Base-by-base conservation (phyloP, 2,113 vertebrate genomes). In the Macrotis lagotis region DNA sequence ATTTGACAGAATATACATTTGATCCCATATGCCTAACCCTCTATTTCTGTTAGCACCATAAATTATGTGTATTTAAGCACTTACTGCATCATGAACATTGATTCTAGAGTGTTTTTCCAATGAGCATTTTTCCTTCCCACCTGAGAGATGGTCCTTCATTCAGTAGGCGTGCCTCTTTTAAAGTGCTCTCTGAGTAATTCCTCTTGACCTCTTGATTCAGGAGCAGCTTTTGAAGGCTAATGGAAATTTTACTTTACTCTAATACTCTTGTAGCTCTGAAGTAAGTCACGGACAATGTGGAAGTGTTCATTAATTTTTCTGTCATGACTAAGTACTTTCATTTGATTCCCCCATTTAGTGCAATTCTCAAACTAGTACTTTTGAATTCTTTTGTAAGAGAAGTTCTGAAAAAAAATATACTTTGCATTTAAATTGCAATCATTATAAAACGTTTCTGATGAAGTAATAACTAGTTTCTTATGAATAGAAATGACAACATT, bases 121-220 rank as follows among this genome's bases (percentile, higher is more conserved):
- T 83, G 6, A 83, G 37, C 16, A 25, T 8, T 44, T 44, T 44
- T 83, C 22, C 66, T 44, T 83, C 16, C 37, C 66, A 44, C 66
- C 66, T 83, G 66, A 83, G 59, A 25, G 52, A 53, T 1, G 1
- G 53, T 8, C 16, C 66, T 19, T 83, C 66, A 19, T 44, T 83
- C 37, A 44, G 66, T 44, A 4, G 66, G 66, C 2, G 16, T 16
- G 66, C n/a, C 66, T 83, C n/a, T 83, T 7, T n/a, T 44, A 44
- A 44, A 83, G n/a, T 44, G 19, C 37, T 83, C 37, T 83, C 37
- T 44, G 66, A 83, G 16, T 22, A 83, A 83, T 83, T 83, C 66
- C n/a, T 83, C n/a, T 83, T 44, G 66, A 44, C 66, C 66, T n/a
- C 96, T 96, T 94, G 50, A 25, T 97, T 94, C 89, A 96, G 74